Evolutionary conservation across 2,888 invertebrate species (phyloP), one percentile per base, ranked within the genome.

Genomic region (Ellobium chinense): DNA sequence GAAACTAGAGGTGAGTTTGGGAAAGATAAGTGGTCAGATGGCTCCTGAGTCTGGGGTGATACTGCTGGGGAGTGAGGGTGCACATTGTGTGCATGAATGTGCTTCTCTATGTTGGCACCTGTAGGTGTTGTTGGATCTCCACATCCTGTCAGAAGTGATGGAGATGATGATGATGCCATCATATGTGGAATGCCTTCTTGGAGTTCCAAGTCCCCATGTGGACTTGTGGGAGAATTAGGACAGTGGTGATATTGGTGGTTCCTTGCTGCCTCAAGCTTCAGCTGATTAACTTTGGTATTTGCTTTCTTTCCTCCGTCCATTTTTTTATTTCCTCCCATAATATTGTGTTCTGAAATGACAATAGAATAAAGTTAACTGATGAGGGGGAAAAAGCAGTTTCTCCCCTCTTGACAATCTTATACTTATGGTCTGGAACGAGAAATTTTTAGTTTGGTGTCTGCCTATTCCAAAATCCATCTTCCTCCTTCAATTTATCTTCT

Each of bases 121-220:
- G 65, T 46, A 1, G 60, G 72, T 24, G 72, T 79, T 31, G 54
- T 65, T 29, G 63, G n/a, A 56, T 79, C 72, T 3, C 36, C 65
- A 65, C 78, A 79, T 58, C 78, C 78, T 29, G 65, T 54, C 18
- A 79, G 65, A 31, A 79, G n/a, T 12, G 78, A 79, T 36, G 78
- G 78, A 12, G 78, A 79, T 0, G 78, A 79, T 12, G 78, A 34
- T 29, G 78, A 79, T 31, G 78, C 78, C 24, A 56, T 1, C n/a
- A 79, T 36, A 7, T 62, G 78, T 29, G 70, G 31, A 9, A 34
- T 31, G 39, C 31, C 21, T 66, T 66, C 63, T 58, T 31, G 31
- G 0, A 0, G 58, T 46, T 21, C 39, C n/a, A n/a, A n/a, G 7
- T 9, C 46, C 9, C 58, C 36, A 24, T n/a, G 58, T 24, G 36